phyloP scores from a whole-genome alignment of 2,888 invertebrate species.

The Zygothrica quintamaculata region DNA sequence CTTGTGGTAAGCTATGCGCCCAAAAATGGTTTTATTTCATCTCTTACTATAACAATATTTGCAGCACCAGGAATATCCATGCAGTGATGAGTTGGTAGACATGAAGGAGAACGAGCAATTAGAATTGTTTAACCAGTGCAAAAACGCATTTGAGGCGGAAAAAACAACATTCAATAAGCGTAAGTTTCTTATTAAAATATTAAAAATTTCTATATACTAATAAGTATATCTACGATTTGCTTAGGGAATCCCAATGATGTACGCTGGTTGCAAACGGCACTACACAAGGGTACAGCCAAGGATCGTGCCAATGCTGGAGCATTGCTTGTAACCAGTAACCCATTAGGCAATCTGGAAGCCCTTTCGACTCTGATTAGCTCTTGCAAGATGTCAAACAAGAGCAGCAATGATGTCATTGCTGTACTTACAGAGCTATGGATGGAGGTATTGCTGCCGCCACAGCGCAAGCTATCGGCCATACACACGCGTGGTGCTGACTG shows the following conservation, averaged over 20 bases:
- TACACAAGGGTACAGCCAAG: conserved; percentile 84
- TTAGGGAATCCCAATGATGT: conserved; percentile 83
- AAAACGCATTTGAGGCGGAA: conserved; percentile 80
- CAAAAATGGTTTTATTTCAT: background rate
- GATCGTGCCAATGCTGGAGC: conserved; percentile 85
- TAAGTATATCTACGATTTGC: background rate
- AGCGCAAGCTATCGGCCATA: conserved; percentile 82
- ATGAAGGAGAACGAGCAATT: conserved; percentile 83
- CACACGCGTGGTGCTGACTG: conserved; percentile 83
- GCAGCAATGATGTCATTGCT: conserved; percentile 80
- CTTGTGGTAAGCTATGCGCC: conserved; percentile 72
- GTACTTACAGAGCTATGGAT: conserved; percentile 83
- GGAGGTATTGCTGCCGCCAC: conserved; percentile 82
- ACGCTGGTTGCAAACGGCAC: conserved; percentile 84
- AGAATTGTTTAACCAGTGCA: conserved; percentile 81
- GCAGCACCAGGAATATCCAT: conserved; percentile 80
- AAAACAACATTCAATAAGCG: conserved; percentile 76
- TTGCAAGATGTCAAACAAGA: conserved; percentile 83
- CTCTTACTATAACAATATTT: background rate
- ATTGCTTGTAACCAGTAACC: conserved; percentile 83
- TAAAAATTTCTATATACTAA: background rate
- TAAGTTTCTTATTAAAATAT: conserved; percentile 47
- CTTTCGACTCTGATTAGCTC: conserved; percentile 81
- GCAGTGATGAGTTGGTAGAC: conserved; percentile 79
- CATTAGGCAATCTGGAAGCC: conserved; percentile 82